Evolutionary conservation across 2,888 invertebrate genomes (phyloP), one percentile per base, ranked within the genome.

Genomic region (Drosophila affinis): DNA sequence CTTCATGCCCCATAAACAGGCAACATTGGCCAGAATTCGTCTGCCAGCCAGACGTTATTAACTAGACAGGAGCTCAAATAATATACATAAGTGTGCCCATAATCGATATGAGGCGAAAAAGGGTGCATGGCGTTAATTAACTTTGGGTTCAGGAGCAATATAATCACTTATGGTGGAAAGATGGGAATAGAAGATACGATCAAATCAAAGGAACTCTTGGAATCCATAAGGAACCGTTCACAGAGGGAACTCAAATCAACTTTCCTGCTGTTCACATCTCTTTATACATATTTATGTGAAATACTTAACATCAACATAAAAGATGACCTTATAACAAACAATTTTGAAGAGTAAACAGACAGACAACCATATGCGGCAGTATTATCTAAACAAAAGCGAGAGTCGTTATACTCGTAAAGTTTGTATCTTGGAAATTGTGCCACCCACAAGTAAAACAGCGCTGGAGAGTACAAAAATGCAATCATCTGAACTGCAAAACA

Each of bases 1-100:
- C 80, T 85, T 83, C 86, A 83, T 77, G 83, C 70, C 77, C 78
- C 83, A 86, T 83, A 83, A 83, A 78, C 78, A 52, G 72, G 62
- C 53, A 70, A 21, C 62, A 72, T 72, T 72, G 39, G 49, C 32
- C 32, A 58, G 56, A 55, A 58, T 62, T 62, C 24, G 52, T 24
- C 46, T 39, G 24, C 48, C 57, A 62, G 74, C 70, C 72, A 75
- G 72, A 79, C 73, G 62, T 49, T 67, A 67, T 75, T 67, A 77
- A 71, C 74, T 77, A 27, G 67, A 47, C 54, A 27, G 45, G 45
- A n/a, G 12, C n/a, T n/a, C 18, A n/a, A 32, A 44, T 63, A 47
- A 54, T 62, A 51, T 45, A 45, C 65, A 32, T 55, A 54, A 67
- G 55, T 51, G 45, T 27, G n/a, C 18, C 9, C 27, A 51, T 56